Evolutionary conservation across 1,140 invertebrate species (phyloP).

Genomic region (Harpegnathos saltator): DNA sequence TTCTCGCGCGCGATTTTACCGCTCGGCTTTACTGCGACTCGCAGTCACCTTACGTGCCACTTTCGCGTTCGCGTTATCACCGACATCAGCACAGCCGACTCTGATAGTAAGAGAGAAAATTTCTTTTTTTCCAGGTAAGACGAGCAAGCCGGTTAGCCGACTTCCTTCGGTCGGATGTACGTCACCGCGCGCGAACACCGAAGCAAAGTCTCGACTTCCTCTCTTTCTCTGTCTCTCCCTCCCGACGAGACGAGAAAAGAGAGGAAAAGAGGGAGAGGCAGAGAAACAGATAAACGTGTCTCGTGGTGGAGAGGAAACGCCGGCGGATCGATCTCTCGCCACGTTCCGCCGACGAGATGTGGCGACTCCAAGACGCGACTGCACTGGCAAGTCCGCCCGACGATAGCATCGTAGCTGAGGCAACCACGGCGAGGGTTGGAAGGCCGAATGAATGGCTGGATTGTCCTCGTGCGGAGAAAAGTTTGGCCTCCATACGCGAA

Average conservation of each 20-base stretch:
- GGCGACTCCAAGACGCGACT: slow-evolving; percentile 55
- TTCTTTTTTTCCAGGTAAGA: slow-evolving; percentile 72
- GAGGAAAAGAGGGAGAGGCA: too few relatives aligned
- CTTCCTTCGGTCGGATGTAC: slow-evolving; percentile 9
- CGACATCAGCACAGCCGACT: neutral
- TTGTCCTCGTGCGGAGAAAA: slow-evolving; percentile 57
- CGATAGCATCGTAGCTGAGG: slow-evolving; percentile 61
- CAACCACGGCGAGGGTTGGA: neutral
- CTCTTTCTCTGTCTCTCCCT: too few relatives aligned
- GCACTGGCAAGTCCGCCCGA: slow-evolving; percentile 30
- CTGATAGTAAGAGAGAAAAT: slow-evolving; percentile 8
- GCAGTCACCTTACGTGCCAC: neutral
- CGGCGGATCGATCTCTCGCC: slow-evolving; percentile 29
- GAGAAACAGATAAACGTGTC: slow-evolving; percentile 13
- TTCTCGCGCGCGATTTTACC: neutral
- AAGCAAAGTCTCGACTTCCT: slow-evolving; percentile 70
- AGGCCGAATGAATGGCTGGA: slow-evolving; percentile 61
- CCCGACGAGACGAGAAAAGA: too few relatives aligned
- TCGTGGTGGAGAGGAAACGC: slow-evolving; percentile 31
- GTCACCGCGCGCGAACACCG: neutral
- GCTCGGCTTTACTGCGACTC: neutral
- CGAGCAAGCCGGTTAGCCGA: neutral
- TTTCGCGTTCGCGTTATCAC: neutral
- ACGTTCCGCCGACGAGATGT: slow-evolving; percentile 23
- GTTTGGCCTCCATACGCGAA: slow-evolving; percentile 2